phyloP scores from a whole-genome alignment of 2,888 invertebrate species.

The Saturnia pavonia region DNA sequence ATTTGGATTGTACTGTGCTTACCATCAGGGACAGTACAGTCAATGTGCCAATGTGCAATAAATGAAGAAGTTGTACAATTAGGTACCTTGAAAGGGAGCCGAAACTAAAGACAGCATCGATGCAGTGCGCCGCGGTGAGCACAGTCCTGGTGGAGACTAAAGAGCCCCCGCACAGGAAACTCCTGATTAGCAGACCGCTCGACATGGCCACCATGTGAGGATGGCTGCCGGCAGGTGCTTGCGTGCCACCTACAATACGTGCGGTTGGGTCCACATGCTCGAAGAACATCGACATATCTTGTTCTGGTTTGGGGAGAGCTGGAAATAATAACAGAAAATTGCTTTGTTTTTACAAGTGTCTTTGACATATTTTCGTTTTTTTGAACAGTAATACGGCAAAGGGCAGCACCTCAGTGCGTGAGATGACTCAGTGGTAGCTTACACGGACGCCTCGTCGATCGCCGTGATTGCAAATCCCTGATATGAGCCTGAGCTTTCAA shows the following conservation, averaged over 20 bases:
- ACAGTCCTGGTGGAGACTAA: slow-evolving; percentile 46
- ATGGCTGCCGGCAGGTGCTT: slow-evolving; percentile 47
- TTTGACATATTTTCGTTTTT: background rate
- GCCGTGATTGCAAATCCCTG: no score
- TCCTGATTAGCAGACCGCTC: slow-evolving; percentile 42
- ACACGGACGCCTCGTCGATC: no score
- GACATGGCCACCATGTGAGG: slow-evolving; percentile 59
- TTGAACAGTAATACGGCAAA: no score
- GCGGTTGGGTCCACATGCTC: slow-evolving; percentile 41
- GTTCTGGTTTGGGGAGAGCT: slow-evolving; percentile 54
- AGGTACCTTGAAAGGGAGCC: slow-evolving; percentile 11
- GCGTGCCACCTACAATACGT: slow-evolving; percentile 60
- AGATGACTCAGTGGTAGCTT: no score
- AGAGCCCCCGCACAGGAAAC: slow-evolving; percentile 59
- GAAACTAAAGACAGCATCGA: slow-evolving; percentile 41
- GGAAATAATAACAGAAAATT: slow-evolving; percentile 22
- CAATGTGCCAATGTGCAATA: no score
- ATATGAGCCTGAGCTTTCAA: no score
- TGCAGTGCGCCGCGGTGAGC: slow-evolving; percentile 67
- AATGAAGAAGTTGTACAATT: no score
- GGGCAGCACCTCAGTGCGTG: no score
- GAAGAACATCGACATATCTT: slow-evolving; percentile 51
- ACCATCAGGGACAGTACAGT: no score
- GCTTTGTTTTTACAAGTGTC: background rate
- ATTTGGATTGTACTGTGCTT: no score